Evolutionary conservation across 2,113 vertebrate species (phyloP).

Genomic region (Syngnathus typhle): DNA sequence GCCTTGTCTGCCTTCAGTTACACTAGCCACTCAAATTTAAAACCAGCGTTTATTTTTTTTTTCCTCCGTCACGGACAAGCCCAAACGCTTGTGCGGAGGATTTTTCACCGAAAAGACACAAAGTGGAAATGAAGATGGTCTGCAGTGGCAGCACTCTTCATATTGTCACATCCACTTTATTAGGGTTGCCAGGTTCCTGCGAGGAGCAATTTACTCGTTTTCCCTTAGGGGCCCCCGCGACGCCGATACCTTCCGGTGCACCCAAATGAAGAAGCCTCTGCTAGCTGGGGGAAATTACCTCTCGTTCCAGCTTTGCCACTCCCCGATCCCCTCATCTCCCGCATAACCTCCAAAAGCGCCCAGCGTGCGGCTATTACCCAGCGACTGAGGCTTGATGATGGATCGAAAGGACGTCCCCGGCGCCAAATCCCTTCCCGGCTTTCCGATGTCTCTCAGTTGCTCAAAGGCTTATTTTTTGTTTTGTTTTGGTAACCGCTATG

Average conservation of each 20-base stretch:
- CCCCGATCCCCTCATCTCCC: slow-evolving; percentile 52
- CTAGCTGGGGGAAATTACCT: slow-evolving; percentile 57
- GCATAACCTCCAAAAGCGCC: slow-evolving; percentile 56
- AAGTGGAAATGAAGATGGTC: background rate
- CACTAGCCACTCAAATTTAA: slow-evolving; percentile 19
- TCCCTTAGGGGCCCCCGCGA: slow-evolving; percentile 29
- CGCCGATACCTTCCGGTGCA: slow-evolving; percentile 23
- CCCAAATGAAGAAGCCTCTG: slow-evolving; percentile 60
- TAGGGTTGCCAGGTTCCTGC: slow-evolving; percentile 30
- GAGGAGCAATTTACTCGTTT: slow-evolving; percentile 61
- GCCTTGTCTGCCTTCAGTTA: slow-evolving; percentile 24
- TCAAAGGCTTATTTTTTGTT: slow-evolving; percentile 28
- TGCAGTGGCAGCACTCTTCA: slow-evolving; percentile 19
- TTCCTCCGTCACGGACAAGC: slow-evolving; percentile 28
- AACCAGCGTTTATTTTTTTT: slow-evolving; percentile 28
- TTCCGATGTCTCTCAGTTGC: slow-evolving; percentile 34
- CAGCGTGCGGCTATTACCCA: slow-evolving; percentile 52
- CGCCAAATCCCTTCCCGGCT: slow-evolving; percentile 42
- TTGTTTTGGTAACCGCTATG: slow-evolving; percentile 44
- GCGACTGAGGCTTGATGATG: slow-evolving; percentile 59
- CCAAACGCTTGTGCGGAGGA: slow-evolving; percentile 16
- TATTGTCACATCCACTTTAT: slow-evolving; percentile 41
- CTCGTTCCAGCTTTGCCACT: slow-evolving; percentile 57
- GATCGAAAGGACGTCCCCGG: slow-evolving; percentile 53
- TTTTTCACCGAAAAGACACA: no score